phyloP scores from a whole-genome alignment of 2,113 vertebrate species.

The Nannospalax galili region DNA sequence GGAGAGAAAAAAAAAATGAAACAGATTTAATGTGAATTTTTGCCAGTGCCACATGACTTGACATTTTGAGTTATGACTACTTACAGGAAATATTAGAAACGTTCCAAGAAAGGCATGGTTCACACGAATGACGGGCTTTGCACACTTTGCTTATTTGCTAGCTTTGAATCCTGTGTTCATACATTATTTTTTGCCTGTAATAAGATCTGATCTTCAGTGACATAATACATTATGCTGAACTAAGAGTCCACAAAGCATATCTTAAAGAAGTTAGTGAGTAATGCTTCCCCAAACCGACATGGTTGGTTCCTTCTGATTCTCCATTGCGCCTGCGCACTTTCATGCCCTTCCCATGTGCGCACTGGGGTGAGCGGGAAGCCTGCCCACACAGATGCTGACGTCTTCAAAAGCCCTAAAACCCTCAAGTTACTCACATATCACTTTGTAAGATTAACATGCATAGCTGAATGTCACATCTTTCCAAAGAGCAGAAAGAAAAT shows the following conservation, averaged over 20 bases:
- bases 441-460: neutral
- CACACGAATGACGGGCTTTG: slow-evolving; percentile 48
- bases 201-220: slow-evolving; percentile 39
- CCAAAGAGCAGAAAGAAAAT: neutral
- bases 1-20: slow-evolving; percentile 69
- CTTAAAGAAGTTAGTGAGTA: neutral
- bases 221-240: slow-evolving; percentile 6
- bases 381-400: neutral
- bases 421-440: neutral
- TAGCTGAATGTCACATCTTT: neutral
- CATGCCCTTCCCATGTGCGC: neutral
- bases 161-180: slow-evolving; percentile 28
- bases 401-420: neutral
- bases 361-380: neutral
- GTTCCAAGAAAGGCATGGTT: slow-evolving; percentile 73
- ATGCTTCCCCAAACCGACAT: neutral
- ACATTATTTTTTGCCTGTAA: slow-evolving; percentile 8
- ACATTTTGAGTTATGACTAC: slow-evolving; percentile 70
- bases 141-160: slow-evolving; percentile 62
- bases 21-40: slow-evolving; percentile 62
- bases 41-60: slow-evolving; percentile 70
- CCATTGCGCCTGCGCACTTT: neutral
- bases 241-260: slow-evolving; percentile 19
- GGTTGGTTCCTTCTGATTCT: neutral
- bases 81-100: slow-evolving; percentile 73